phyloP scores from a whole-genome alignment of 2,797 vertebrate species.

The Cacajao melanocephalus region DNA sequence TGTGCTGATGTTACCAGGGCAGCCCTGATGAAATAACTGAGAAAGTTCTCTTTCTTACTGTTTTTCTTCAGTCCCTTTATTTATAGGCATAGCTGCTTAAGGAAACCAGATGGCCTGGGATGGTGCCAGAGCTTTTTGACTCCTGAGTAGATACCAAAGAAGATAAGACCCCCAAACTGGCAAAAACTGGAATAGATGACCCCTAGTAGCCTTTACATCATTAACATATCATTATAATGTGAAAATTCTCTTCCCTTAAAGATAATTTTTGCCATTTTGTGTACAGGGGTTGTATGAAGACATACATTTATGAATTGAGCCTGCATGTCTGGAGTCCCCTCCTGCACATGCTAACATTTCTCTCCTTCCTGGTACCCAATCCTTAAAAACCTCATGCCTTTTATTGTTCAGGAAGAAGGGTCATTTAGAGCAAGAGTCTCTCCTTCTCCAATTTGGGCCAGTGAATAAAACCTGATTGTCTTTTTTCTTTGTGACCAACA shows the following conservation, averaged over 20 bases:
- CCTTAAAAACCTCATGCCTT: background rate
- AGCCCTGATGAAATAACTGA: background rate
- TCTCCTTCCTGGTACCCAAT: background rate
- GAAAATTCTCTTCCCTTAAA: background rate
- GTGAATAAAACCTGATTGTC: background rate
- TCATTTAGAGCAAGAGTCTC: background rate
- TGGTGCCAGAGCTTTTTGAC: background rate
- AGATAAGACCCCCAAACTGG: background rate
- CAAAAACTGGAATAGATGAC: background rate
- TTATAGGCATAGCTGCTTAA: background rate
- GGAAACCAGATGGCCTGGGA: background rate
- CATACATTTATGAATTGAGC: background rate
- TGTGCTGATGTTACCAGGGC: background rate
- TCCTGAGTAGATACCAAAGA: background rate
- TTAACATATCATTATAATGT: background rate
- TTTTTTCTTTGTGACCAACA: background rate
- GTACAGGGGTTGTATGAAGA: background rate
- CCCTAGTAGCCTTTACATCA: background rate
- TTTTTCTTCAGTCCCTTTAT: background rate
- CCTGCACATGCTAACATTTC: background rate
- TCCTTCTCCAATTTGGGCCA: background rate
- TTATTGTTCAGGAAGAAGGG: background rate
- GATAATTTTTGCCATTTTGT: background rate
- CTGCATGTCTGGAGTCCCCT: background rate
- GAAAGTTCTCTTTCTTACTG: background rate